Conservation (phyloP, 1,140 invertebrate species). For the Neocloeon triangulifer region DNA sequence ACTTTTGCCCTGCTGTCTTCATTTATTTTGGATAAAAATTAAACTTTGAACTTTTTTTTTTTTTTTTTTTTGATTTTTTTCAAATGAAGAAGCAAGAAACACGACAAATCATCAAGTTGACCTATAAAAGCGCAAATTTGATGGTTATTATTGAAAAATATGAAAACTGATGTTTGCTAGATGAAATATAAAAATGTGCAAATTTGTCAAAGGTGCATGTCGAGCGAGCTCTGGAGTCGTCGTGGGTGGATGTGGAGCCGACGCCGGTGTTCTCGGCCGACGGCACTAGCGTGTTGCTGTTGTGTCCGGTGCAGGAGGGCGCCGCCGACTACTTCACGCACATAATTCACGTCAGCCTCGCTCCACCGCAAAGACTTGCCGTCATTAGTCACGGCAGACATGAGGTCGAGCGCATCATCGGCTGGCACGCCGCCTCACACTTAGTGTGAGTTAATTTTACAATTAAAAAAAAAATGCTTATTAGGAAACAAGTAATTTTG, state of each 20-base stretch:
- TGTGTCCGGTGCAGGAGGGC: slow-evolving; percentile 60
- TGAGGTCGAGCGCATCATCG: slow-evolving; percentile 67
- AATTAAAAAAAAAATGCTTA: too few species aligned
- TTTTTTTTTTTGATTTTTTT: too few species aligned
- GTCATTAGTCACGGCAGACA: slow-evolving; percentile 69
- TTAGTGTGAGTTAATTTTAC: slow-evolving; percentile 61
- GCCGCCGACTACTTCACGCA: slow-evolving; percentile 63
- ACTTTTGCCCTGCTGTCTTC: too few species aligned
- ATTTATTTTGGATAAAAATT: too few species aligned
- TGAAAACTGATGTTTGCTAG: not conserved
- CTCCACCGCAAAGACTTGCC: slow-evolving; percentile 43
- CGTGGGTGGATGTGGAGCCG: slow-evolving; percentile 66
- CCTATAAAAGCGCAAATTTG: too few species aligned
- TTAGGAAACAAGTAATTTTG: too few species aligned
- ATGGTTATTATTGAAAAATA: too few species aligned
- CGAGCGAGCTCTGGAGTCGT: slow-evolving; percentile 51
- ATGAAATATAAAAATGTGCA: too few species aligned
- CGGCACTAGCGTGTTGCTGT: slow-evolving; percentile 53
- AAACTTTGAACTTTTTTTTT: too few species aligned
- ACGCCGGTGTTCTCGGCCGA: slow-evolving; percentile 62
- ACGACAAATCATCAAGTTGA: too few species aligned
- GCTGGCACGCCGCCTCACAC: slow-evolving; percentile 63
- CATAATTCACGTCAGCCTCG: slow-evolving; percentile 64
- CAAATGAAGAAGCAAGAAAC: too few species aligned
- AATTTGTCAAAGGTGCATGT: slow-evolving; percentile 49